Evolutionary conservation across 2,113 vertebrate species (phyloP).

Genomic region (Galbula dea): DNA sequence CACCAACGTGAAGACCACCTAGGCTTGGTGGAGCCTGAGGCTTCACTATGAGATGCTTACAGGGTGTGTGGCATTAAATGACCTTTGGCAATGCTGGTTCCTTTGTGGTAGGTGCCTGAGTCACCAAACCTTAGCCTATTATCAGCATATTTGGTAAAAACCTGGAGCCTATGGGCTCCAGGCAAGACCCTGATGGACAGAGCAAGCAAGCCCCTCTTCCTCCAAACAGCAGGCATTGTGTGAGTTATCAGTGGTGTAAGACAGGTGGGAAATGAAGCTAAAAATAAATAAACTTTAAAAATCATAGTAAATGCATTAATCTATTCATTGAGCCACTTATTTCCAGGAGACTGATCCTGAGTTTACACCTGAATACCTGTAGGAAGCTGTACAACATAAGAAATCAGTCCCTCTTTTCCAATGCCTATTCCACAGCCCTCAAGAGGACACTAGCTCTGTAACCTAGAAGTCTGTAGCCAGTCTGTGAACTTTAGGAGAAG

Average conservation of each 20-base stretch:
- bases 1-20: rapidly evolving
- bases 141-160: neutral
- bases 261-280: neutral
- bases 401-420: neutral
- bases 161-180: neutral
- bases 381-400: neutral
- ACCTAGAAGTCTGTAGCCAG: neutral
- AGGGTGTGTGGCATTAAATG: neutral
- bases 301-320: neutral
- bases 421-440: neutral
- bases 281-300: neutral
- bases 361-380: neutral
- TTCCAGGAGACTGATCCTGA: neutral
- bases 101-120: rapidly evolving
- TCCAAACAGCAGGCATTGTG: neutral
- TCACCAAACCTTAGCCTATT: neutral
- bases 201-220: neutral
- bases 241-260: neutral
- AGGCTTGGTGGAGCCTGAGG: neutral
- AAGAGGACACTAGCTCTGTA: neutral
- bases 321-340: neutral
- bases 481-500: neutral
- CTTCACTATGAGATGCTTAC: neutral
- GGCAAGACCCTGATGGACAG: neutral
- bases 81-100: neutral